Base-by-base conservation (phyloP, 2,113 vertebrate species). In the Lipophrys pholis region DNA sequence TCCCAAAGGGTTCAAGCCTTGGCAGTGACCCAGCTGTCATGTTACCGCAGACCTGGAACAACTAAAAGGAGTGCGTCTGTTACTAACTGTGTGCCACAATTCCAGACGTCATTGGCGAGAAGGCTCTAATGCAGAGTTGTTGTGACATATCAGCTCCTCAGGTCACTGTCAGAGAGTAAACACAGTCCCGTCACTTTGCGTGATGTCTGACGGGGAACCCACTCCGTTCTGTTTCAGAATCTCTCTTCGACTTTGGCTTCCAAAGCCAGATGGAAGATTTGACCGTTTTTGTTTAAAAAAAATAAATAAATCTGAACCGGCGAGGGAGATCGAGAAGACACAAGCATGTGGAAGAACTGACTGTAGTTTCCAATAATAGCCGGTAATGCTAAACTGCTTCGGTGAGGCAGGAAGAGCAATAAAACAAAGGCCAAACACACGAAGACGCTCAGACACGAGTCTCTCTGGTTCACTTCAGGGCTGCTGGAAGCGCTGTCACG, bases 341-440 rank as follows among this genome's bases (percentile, higher is more conserved):
- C 30, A 48, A 51, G 66, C 48, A 2, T 39, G 54, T 78, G 81
- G 83, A 86, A 81, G 56, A 71, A 72, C 61, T 79, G 62, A 79
- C 41, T 78, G 71, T 41, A 60, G 70, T 82, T 82, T 84, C 79
- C 3, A 57, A 65, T 6, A 61, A 81, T 76, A 86, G 77, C 40
- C 21, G 71, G 55, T 60, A 12, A 73, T 52, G 69, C 55, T 1
- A 66, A 76, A 74, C 36, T 5, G 58, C 72, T 57, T 64, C 38
- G 38, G 36, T 1, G 49, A 68, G 67, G 1, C 58, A 42, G 67
- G 48, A 36, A 70, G 56, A 52, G 69, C 61, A 67, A 71, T 73
- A 78, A 71, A 78, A 73, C 67, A 67, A 81, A 80, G 62, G 35
- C 30, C 73, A 66, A 79, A 79, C 65, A 79, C 65, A 69, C 57